These are phyloP conservation scores for Pseudochirops corinnae DNA, from an alignment of 2,797 vertebrate species.

Conservation along the genomic window DNA sequence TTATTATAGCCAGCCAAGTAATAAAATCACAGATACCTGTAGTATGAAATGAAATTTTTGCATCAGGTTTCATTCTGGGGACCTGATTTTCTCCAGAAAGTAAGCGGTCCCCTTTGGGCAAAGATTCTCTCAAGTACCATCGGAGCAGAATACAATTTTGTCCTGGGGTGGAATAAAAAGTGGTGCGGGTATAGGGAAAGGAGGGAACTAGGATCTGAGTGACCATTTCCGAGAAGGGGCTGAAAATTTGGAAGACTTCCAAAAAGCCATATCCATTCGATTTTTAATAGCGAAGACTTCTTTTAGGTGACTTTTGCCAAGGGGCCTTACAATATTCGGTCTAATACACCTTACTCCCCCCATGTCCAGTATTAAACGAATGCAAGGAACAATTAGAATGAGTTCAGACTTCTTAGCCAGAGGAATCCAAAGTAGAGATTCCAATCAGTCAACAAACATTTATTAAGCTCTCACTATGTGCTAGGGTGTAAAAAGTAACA, in stretches of 20 bases:
- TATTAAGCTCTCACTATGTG: not conserved
- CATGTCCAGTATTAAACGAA: not conserved
- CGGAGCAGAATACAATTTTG: slow-evolving; percentile 37
- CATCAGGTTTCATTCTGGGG: slow-evolving; percentile 25
- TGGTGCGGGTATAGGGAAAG: not conserved
- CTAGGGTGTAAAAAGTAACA: slow-evolving; percentile 24
- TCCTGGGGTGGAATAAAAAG: slow-evolving; percentile 16
- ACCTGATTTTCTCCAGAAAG: slow-evolving; percentile 21
- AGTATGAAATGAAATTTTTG: not conserved
- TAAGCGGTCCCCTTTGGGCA: slow-evolving; percentile 27
- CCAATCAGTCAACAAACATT: slow-evolving; percentile 32
- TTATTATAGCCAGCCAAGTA: not conserved
- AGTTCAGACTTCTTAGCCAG: not conserved
- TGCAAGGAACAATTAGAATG: not conserved
- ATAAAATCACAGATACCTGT: slow-evolving; percentile 8
- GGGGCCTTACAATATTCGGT: slow-evolving; percentile 3
- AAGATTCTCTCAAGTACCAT: not conserved
- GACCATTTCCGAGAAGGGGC: not conserved
- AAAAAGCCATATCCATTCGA: not conserved
- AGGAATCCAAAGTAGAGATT: slow-evolving; percentile 24
- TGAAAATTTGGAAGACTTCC: not conserved
- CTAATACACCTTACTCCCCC: not conserved
- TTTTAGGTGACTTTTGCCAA: slow-evolving; percentile 10
- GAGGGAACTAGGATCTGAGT: not conserved
- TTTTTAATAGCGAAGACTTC: not conserved